Evolutionary conservation across 2,113 vertebrate genomes (phyloP).

Genomic region (Saccopteryx leptura): DNA sequence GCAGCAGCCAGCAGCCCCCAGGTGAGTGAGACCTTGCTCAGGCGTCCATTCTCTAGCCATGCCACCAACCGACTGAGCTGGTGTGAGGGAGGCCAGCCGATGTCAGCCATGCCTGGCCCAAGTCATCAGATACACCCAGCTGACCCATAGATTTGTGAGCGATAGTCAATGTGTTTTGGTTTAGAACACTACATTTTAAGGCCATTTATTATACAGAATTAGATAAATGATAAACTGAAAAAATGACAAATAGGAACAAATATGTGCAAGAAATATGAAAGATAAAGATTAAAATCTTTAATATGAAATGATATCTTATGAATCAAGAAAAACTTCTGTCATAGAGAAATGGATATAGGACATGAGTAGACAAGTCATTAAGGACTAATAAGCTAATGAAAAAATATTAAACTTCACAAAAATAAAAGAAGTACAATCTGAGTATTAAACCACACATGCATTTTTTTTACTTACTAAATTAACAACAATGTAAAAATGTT

Average conservation of each 20-base stretch:
- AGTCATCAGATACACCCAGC: not conserved
- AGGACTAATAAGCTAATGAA: conserved; percentile 50
- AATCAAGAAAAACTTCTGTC: conserved; percentile 67
- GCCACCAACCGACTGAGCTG: not conserved
- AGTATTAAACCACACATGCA: not conserved
- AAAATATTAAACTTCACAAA: conserved; percentile 35
- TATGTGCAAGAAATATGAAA: conserved; percentile 42
- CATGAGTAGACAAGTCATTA: conserved; percentile 1
- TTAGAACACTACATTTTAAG: conserved; percentile 11
- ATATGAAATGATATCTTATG: conserved; percentile 56
- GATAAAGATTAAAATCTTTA: conserved; percentile 70
- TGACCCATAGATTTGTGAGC: not conserved
- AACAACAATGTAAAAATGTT: not conserved
- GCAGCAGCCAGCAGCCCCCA: not conserved
- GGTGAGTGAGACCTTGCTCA: not conserved
- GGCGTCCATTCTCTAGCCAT: not conserved
- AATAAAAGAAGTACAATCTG: conserved; percentile 8
- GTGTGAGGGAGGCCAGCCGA: not conserved
- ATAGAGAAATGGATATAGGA: conserved; percentile 22
- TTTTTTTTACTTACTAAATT: conserved; percentile 41
- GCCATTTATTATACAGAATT: conserved; percentile 16
- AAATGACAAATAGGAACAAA: conserved; percentile 61
- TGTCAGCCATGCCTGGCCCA: not conserved
- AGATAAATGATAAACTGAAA: conserved; percentile 19
- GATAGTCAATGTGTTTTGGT: not conserved